Percentiles rank a stretch among this genome's conserved stretches.
These are phyloP conservation scores for Cynopterus sphinx DNA, from an alignment of 2,797 vertebrate species.

Conservation along the genomic window DNA sequence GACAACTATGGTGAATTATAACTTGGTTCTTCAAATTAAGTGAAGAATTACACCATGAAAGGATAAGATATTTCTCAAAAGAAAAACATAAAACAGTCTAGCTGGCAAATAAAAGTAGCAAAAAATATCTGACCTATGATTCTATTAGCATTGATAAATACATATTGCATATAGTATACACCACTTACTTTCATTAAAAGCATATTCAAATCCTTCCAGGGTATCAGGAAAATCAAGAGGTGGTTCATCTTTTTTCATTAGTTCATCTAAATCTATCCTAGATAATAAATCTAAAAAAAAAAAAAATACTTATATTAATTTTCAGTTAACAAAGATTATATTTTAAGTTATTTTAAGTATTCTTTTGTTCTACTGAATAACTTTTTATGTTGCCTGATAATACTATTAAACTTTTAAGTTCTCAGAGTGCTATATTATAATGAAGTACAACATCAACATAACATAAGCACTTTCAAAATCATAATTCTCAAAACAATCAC, in stretches of 20 bases:
- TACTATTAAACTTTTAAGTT: neutral
- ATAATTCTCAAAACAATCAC: slow-evolving; percentile 49
- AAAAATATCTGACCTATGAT: slow-evolving; percentile 53
- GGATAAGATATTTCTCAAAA: slow-evolving; percentile 62
- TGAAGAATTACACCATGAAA: slow-evolving; percentile 54
- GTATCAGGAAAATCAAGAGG: slow-evolving; percentile 96
- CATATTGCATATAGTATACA: slow-evolving; percentile 38
- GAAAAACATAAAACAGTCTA: slow-evolving; percentile 65
- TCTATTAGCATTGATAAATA: slow-evolving; percentile 48
- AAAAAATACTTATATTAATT: slow-evolving; percentile 48
- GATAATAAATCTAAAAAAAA: slow-evolving; percentile 94
- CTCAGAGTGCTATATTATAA: slow-evolving; percentile 7
- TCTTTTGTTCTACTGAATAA: slow-evolving; percentile 10
- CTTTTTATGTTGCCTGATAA: neutral
- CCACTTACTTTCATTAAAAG: slow-evolving; percentile 98
- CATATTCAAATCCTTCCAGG: slow-evolving; percentile 97
- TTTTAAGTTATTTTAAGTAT: slow-evolving; percentile 44
- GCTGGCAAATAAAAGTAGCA: slow-evolving; percentile 38
- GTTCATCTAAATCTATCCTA: slow-evolving; percentile 97
- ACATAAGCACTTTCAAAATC: slow-evolving; percentile 33
- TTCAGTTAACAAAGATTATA: slow-evolving; percentile 39
- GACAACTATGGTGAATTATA: slow-evolving; percentile 58
- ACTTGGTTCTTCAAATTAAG: slow-evolving; percentile 53
- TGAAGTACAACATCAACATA: neutral
- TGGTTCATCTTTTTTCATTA: slow-evolving; percentile 99